These are phyloP conservation scores for Parambassis ranga DNA, from an alignment of 2,797 vertebrate species.

Conservation along the genomic window DNA sequence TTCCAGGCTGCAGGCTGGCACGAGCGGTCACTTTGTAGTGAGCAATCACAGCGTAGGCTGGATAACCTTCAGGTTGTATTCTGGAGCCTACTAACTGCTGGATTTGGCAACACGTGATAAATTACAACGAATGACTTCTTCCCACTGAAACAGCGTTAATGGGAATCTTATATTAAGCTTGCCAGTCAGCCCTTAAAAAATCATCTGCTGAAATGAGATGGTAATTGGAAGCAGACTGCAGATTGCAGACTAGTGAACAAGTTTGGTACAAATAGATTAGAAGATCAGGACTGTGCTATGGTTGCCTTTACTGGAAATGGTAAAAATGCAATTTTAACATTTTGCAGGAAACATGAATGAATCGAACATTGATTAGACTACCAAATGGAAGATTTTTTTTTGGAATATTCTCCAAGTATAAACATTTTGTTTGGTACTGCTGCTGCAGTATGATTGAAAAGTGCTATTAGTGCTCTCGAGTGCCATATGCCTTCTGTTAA, in stretches of 20 bases:
- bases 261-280: background rate
- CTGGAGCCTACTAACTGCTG: background rate
- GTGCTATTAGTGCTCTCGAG: background rate
- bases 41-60: background rate
- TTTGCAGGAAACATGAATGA: too few species aligned
- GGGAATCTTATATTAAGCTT: background rate
- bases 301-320: too few species aligned
- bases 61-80: constrained; percentile 15
- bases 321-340: constrained; percentile 24
- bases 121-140: constrained; percentile 10
- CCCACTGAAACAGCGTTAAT: background rate
- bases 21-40: constrained; percentile 25
- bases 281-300: background rate
- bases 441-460: background rate
- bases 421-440: background rate
- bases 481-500: background rate
- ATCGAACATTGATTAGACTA: too few species aligned
- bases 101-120: background rate
- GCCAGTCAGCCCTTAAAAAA: constrained; percentile 10
- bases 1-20: constrained; percentile 6
- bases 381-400: background rate
- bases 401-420: too few species aligned
- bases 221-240: background rate
- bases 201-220: constrained; percentile 11
- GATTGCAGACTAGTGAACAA: background rate